phyloP scores from a whole-genome alignment of 23 tunicate species.

The Phallusia fumigata region DNA sequence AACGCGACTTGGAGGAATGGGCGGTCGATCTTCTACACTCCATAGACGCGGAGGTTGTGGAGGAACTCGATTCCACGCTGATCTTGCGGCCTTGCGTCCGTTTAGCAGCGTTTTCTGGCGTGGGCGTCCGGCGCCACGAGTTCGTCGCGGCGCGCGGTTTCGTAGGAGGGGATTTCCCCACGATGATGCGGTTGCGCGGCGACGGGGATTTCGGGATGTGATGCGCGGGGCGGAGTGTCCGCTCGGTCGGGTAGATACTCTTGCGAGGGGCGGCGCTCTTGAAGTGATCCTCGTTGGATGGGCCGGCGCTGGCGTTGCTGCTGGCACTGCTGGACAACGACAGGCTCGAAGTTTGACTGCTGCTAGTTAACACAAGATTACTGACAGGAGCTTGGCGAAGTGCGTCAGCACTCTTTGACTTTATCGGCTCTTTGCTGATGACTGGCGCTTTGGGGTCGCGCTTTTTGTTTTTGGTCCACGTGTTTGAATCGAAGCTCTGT shows the following conservation, averaged over 20 bases:
- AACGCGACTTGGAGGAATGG: neutral
- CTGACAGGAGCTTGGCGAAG: neutral
- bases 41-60: conserved; percentile 14
- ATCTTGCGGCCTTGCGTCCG: conserved; percentile 8
- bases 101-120: neutral
- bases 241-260: conserved; percentile 45
- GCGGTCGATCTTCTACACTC: neutral
- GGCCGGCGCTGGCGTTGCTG: conserved; percentile 20
- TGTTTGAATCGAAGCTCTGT: conserved; percentile 12
- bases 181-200: conserved; percentile 19
- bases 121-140: conserved; percentile 26
- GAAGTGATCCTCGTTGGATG: conserved; percentile 20
- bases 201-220: conserved; percentile 78
- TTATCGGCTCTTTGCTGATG: neutral
- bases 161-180: conserved; percentile 3
- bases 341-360: conserved; percentile 51
- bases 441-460: neutral
- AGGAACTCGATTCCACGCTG: conserved; percentile 42
- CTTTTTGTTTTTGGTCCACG: conserved; percentile 16
- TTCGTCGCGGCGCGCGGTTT: neutral
- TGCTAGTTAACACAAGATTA: neutral
- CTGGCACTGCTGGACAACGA: conserved; percentile 70
- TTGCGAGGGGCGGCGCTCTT: neutral
- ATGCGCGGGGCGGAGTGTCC: conserved; percentile 30
- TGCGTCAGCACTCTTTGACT: neutral